Base-by-base conservation (phyloP, 1,140 invertebrate genomes). In the Rhopalosiphum padi region DNA sequence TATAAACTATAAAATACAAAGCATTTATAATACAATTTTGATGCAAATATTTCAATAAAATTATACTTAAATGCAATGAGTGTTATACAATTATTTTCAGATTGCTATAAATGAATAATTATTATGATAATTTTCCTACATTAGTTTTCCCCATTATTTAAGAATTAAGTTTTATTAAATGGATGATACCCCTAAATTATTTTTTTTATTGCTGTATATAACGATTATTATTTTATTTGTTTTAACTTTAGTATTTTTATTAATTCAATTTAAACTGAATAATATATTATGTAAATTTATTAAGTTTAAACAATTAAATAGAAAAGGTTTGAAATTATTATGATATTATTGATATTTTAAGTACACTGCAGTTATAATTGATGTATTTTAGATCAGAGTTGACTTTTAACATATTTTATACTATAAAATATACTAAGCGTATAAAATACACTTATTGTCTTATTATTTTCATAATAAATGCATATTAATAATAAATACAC, bases 71-170 rank as follows among this genome's bases (percentile, higher is more conserved):
- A 89, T 89, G 88, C 35, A 55, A 89, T n/a, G 48, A 48, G 35
- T 23, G 35, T 53, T 55, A 89, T 89, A 89, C 41, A 88, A 46
- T 48, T 88, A 48, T 88, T 30, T 48, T 0, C 48, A 89, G 88
- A 89, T 89, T 89, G 35, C 51, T 53, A 37, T 53, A 89, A 55
- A 89, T 55, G 15, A 89, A 55, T 37, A 55, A 55, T 55, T 30
- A 89, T 89, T 89, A 89, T 89, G 48, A 89, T 89, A 89, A 89
- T 89, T 89, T 53, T 9, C 48, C 30, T n/a, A 88, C 46, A 53
- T 88, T 88, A 53, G 15, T 88, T 51, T 37, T 53, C 8, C n/a
- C 35, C 51, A 55, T 89, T 55, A 89, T 53, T 35, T 9, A 8
- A 89, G 48, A 89, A 37, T 35, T 9, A 8, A 89, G 48, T 55